Conservation (phyloP, 2,797 vertebrate species). For the Balearica regulorum region DNA sequence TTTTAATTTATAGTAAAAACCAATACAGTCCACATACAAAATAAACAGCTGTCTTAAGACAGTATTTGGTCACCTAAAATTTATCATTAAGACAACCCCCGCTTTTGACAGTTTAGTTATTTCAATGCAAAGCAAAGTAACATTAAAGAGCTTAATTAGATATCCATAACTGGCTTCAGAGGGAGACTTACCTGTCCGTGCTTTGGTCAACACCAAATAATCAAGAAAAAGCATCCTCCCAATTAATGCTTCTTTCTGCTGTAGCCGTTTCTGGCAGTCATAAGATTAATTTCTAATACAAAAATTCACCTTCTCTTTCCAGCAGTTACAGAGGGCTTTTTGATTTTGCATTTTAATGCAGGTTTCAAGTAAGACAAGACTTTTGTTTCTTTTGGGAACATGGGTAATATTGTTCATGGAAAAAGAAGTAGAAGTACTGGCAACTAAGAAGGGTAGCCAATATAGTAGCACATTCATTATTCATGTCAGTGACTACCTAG, state of each 20-base stretch:
- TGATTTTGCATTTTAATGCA: background rate
- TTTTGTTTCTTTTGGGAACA: background rate
- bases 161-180: background rate
- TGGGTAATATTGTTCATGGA: background rate
- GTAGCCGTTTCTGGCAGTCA: background rate
- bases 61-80: background rate
- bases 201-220: background rate
- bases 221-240: background rate
- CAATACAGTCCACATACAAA: background rate
- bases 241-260: background rate
- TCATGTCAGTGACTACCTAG: background rate
- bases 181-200: background rate
- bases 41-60: background rate
- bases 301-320: background rate
- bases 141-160: background rate
- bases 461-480: background rate
- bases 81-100: background rate
- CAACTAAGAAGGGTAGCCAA: background rate
- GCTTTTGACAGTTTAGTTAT: background rate
- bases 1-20: background rate
- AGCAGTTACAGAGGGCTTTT: background rate
- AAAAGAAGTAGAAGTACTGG: background rate
- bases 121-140: background rate
- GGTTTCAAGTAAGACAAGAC: background rate
- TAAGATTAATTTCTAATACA: background rate